Conservation (phyloP, 2,888 invertebrate species). For the Synanthedon andrenaeformis region DNA sequence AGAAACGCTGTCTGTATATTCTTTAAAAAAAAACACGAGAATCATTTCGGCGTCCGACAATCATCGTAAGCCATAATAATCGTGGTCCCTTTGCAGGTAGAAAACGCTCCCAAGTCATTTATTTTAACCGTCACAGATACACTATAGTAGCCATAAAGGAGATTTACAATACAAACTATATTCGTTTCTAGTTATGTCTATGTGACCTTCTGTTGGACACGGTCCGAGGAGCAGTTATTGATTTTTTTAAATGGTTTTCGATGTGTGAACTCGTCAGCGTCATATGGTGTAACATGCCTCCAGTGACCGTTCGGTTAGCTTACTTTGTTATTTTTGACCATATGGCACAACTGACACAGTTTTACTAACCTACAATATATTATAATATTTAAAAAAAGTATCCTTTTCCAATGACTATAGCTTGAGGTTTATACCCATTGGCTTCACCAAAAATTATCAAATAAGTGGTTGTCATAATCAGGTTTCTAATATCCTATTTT, state of each 20-base stretch:
- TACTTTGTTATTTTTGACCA: constrained; percentile 20
- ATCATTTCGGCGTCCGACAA: constrained; percentile 63
- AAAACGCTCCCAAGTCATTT: constrained; percentile 56
- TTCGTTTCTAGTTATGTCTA: constrained; percentile 60
- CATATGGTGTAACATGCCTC: constrained; percentile 60
- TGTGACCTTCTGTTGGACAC: constrained; percentile 56
- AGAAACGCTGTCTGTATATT: constrained; percentile 14
- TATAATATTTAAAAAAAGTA: neutral
- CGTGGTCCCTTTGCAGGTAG: constrained; percentile 66
- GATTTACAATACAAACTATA: constrained; percentile 62
- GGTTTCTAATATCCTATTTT: constrained; percentile 9
- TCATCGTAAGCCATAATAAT: constrained; percentile 59
- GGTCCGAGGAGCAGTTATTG: constrained; percentile 47
- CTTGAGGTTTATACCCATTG: neutral
- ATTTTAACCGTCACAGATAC: constrained; percentile 63
- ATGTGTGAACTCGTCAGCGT: constrained; percentile 31
- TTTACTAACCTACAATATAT: constrained; percentile 13
- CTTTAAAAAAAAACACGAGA: constrained; percentile 37
- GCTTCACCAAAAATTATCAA: neutral
- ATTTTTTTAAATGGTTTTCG: constrained; percentile 42
- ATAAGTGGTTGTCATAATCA: neutral
- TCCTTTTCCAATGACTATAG: neutral
- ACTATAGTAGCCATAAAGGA: constrained; percentile 58
- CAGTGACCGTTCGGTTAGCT: constrained; percentile 35
- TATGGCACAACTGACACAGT: constrained; percentile 32